Conservation (phyloP, 1,140 invertebrate species). For the Saxidomus purpurata region DNA sequence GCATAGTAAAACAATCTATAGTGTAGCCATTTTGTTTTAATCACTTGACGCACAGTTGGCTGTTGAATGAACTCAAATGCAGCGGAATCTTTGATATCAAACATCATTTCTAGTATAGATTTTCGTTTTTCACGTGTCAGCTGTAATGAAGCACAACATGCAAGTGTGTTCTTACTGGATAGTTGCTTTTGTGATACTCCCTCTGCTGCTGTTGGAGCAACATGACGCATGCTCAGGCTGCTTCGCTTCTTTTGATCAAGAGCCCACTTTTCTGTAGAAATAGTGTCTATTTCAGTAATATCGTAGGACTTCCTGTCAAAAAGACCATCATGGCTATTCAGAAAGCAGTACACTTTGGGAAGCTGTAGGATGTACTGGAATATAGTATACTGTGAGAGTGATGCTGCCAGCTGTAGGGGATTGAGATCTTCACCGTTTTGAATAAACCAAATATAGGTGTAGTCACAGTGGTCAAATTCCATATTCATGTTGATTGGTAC, state of each 20-base stretch:
- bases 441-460: conserved; percentile 64
- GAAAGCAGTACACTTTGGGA: conserved; percentile 71
- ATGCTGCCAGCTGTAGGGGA: conserved; percentile 56
- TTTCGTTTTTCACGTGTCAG: conserved; percentile 32
- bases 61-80: conserved; percentile 71
- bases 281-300: conserved; percentile 76
- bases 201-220: conserved; percentile 54
- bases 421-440: conserved; percentile 60
- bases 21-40: conserved; percentile 72
- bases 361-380: conserved; percentile 64
- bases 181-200: conserved; percentile 52
- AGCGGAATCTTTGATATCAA: conserved; percentile 60
- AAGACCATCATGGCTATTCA: conserved; percentile 74
- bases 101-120: conserved; percentile 73
- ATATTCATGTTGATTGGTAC: conserved; percentile 23
- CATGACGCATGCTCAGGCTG: conserved; percentile 1
- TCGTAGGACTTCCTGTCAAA: conserved; percentile 75
- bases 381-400: conserved; percentile 40
- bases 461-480: conserved; percentile 65
- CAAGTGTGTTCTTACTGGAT: conserved; percentile 2
- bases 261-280: conserved; percentile 51
- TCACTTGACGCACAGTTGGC: conserved; percentile 64
- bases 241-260: not conserved
- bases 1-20: conserved; percentile 65
- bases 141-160: conserved; percentile 3